phyloP scores from a whole-genome alignment of 2,888 invertebrate species.

The Rugalucina vietnamica region DNA sequence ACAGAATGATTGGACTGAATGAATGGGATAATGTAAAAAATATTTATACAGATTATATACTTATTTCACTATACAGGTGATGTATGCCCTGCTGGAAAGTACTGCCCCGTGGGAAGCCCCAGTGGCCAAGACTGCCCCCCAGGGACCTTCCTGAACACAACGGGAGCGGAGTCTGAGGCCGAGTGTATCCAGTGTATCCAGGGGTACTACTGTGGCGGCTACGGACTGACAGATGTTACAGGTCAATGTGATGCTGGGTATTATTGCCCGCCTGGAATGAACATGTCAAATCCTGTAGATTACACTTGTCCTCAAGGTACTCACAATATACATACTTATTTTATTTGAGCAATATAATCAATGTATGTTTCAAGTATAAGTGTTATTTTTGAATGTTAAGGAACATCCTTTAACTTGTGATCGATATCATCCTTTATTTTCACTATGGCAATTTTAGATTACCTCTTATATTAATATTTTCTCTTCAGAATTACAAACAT shows the following conservation, averaged over 20 bases:
- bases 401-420: too few species aligned
- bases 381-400: too few species aligned
- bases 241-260: constrained; percentile 77
- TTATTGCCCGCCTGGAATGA: constrained; percentile 80
- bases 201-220: constrained; percentile 80
- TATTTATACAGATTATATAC: too few species aligned
- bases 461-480: too few species aligned
- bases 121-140: constrained; percentile 79
- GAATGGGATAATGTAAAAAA: too few species aligned
- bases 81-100: constrained; percentile 76
- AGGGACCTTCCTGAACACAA: constrained; percentile 79
- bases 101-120: constrained; percentile 73
- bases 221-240: constrained; percentile 74
- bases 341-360: too few species aligned
- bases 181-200: constrained; percentile 78
- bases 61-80: constrained; percentile 65
- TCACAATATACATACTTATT: too few species aligned
- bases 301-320: constrained; percentile 80
- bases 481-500: too few species aligned
- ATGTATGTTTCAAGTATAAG: too few species aligned
- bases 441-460: too few species aligned
- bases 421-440: too few species aligned
- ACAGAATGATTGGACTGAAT: too few species aligned
- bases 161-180: constrained; percentile 66
- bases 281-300: constrained; percentile 71